Conservation (phyloP, 2,888 invertebrate genomes). For the Beris chalybata region DNA sequence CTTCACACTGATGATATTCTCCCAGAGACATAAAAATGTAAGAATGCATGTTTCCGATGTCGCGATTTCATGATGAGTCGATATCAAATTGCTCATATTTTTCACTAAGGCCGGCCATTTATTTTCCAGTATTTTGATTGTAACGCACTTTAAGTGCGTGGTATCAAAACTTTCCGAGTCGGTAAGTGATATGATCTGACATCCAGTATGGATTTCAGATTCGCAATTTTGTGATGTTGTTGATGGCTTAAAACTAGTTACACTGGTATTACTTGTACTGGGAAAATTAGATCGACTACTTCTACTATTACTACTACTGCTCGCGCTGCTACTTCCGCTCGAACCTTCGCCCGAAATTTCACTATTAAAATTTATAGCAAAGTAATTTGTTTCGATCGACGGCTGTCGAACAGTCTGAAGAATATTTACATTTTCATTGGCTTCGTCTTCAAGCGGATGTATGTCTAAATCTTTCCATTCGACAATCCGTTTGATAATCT, state of each 20-base stretch:
- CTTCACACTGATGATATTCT: slow-evolving; percentile 86
- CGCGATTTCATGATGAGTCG: slow-evolving; percentile 46
- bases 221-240: slow-evolving; percentile 18
- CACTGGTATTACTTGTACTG: slow-evolving; percentile 31
- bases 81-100: slow-evolving; percentile 60
- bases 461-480: slow-evolving; percentile 84
- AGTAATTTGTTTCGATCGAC: slow-evolving; percentile 53
- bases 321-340: slow-evolving; percentile 23
- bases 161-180: slow-evolving; percentile 84
- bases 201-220: slow-evolving; percentile 41
- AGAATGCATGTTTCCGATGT: slow-evolving; percentile 70
- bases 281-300: slow-evolving; percentile 17
- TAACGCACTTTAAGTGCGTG: slow-evolving; percentile 82
- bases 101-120: slow-evolving; percentile 82
- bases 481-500: slow-evolving; percentile 82
- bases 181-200: slow-evolving; percentile 60
- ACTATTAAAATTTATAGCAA: slow-evolving; percentile 52
- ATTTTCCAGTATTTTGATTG: slow-evolving; percentile 80
- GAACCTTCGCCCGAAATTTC: slow-evolving; percentile 38
- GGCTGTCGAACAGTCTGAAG: slow-evolving; percentile 42
- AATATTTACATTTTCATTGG: slow-evolving; percentile 30
- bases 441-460: slow-evolving; percentile 74
- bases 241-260: slow-evolving; percentile 22
- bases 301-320: slow-evolving; percentile 17
- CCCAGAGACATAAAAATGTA: slow-evolving; percentile 85